Base-by-base conservation (phyloP, 1,140 invertebrate species). In the Philaenus spumarius region DNA sequence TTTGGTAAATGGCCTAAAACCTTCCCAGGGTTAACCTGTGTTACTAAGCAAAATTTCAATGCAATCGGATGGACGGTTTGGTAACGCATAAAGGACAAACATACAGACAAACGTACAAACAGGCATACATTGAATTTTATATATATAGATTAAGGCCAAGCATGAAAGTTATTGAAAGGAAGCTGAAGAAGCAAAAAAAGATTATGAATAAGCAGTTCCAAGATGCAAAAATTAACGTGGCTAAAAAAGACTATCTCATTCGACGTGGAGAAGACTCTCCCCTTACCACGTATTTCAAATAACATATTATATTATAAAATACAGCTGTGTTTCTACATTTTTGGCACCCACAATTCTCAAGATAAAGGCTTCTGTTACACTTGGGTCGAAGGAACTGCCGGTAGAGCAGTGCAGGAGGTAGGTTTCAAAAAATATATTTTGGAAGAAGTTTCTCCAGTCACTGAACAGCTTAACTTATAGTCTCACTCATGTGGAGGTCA, bases 401-500 rank as follows among this genome's bases (percentile, higher is more conserved):
- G 67, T 19, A 53, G 65, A 43, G 67, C 68, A 1, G n/a, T n/a
- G n/a, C n/a, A n/a, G n/a, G n/a, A n/a, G n/a, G n/a, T n/a, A n/a
- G n/a, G n/a, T n/a, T 53, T 67, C 14, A 47, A 64, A 50, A 57
- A 65, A 30, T n/a, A n/a, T n/a, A n/a, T n/a, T n/a, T n/a, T n/a
- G n/a, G n/a, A n/a, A n/a, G n/a, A n/a, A n/a, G n/a, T 30, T 69
- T 7, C 17, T 37, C 46, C 7, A 14, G 14, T 50, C 22, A 24
- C 59, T 69, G 19, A 63, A 68, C 45, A 4, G 69, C 19, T 59
- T 73, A 46, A 64, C 68, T 46, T 59, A 15, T 74, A 68, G 71
- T 66, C 60, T 45, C 67, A 73, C 61, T 71, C 62, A 20, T 72
- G 69, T 52, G 72, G 68, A 2, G 70, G 69, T 4, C 69, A 71